phyloP scores from a whole-genome alignment of 2,113 vertebrate species.

The Ranitomeya variabilis region DNA sequence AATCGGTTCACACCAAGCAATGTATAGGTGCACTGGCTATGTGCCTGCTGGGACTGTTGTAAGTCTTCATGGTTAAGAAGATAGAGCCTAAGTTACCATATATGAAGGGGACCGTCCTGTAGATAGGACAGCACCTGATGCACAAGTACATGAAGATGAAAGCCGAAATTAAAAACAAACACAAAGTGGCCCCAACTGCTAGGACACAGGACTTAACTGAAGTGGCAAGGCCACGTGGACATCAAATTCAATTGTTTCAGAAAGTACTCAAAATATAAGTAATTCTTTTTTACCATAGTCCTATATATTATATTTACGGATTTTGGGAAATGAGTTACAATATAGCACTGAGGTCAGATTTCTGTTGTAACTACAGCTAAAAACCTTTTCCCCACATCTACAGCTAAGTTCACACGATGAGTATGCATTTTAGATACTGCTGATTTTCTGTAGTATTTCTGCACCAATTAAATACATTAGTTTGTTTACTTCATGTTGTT shows the following conservation, averaged over 20 bases:
- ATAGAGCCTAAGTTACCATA: not conserved
- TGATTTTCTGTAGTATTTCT: too few relatives aligned
- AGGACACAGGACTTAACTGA: too few relatives aligned
- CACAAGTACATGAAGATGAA: not conserved
- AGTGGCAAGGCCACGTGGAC: not conserved
- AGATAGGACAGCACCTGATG: not conserved
- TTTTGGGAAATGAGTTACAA: not conserved
- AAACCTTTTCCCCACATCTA: not conserved
- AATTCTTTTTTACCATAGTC: not conserved
- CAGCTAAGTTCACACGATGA: too few relatives aligned
- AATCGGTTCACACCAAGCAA: too few relatives aligned
- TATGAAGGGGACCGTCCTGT: not conserved
- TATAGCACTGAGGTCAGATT: not conserved
- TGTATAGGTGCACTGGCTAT: not conserved
- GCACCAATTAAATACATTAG: too few relatives aligned
- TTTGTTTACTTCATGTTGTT: too few relatives aligned
- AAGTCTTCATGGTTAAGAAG: not conserved
- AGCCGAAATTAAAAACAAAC: not conserved
- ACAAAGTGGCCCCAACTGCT: not conserved
- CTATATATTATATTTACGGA: not conserved
- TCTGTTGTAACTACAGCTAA: not conserved
- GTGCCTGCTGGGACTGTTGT: not conserved
- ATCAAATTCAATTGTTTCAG: not conserved
- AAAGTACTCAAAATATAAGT: not conserved
- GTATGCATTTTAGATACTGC: too few relatives aligned